Base-by-base conservation (phyloP, 2,113 vertebrate species). In the Pipra filicauda region DNA sequence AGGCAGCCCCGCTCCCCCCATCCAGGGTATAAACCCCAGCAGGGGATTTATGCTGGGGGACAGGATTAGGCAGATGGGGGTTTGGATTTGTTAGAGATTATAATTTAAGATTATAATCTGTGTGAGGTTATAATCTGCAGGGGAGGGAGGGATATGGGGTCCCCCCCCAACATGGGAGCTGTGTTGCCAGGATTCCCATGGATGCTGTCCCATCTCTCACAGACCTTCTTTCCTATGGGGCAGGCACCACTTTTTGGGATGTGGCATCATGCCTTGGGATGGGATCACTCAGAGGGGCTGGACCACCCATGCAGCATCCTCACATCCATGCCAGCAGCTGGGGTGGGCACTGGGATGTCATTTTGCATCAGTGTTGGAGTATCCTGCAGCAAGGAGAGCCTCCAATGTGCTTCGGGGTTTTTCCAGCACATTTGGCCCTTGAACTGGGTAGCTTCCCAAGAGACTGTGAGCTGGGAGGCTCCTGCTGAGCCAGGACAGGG, bases 401-500 rank as follows among this genome's bases (percentile, higher is more conserved):
- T 69, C 37, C 3, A 1, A 52, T 8, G 0, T 0, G 1, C 27
- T 52, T 7, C 0, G 0, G 31, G 90, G 59, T 19, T 87, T 66
- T 80, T 39, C 77, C 73, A 33, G 43, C 57, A 15, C 33, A 4
- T 64, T 49, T 91, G 65, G 14, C 55, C 69, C 65, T 20, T 1
- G 12, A 4, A 57, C 70, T 3, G 5, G 12, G 13, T 28, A n/a
- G 4, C 3, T 67, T 91, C 84, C 57, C 4, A 0, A 31, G 12
- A 26, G 93, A 31, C 5, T 33, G 33, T 8, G 12, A 79, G 23
- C 57, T 19, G n/a, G 43, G 72, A 51, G 46, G n/a, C 21, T 81
- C 23, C 17, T 9, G 6, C 69, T 26, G 9, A 62, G 46, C 72
- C 62, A 30, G 52, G 33, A 62, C 1, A 3, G 19, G 51, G 37